Conservation (phyloP, 2,888 invertebrate species). For the Mamestra brassicae region DNA sequence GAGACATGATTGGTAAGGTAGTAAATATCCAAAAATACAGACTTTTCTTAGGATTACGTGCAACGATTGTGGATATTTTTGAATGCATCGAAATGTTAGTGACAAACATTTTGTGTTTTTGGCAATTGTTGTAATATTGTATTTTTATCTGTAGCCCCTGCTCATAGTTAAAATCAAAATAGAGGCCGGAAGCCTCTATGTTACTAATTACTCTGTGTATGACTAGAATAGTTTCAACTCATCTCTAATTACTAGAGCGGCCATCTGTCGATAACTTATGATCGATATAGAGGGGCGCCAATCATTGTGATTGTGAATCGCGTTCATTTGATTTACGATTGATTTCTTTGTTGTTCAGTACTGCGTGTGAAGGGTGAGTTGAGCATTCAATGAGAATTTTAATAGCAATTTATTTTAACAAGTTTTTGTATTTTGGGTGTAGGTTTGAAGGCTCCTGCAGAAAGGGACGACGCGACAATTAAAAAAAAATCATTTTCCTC, state of each 20-base stretch:
- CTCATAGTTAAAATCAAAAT: no score
- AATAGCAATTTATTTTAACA: constrained; percentile 7
- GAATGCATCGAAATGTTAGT: no score
- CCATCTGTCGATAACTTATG: constrained; percentile 83
- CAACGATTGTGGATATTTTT: no score
- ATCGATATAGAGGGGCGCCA: constrained; percentile 73
- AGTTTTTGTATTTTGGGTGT: neutral
- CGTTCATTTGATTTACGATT: constrained; percentile 59
- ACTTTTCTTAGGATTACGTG: no score
- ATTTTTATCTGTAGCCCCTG: no score
- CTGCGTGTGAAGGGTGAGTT: constrained; percentile 38
- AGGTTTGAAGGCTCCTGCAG: neutral
- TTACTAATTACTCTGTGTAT: constrained; percentile 32
- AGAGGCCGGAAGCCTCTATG: neutral
- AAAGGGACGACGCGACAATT: no score
- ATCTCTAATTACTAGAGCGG: constrained; percentile 66
- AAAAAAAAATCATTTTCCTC: no score
- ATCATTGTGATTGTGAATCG: constrained; percentile 57
- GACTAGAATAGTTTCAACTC: constrained; percentile 43
- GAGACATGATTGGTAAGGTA: no score
- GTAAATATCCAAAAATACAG: no score
- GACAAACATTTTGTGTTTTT: no score
- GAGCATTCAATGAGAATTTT: constrained; percentile 22
- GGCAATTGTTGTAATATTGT: no score
- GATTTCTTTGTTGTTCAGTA: constrained; percentile 47